Base-by-base conservation (phyloP, 1,140 invertebrate species). In the Lasioglossum albipes region DNA sequence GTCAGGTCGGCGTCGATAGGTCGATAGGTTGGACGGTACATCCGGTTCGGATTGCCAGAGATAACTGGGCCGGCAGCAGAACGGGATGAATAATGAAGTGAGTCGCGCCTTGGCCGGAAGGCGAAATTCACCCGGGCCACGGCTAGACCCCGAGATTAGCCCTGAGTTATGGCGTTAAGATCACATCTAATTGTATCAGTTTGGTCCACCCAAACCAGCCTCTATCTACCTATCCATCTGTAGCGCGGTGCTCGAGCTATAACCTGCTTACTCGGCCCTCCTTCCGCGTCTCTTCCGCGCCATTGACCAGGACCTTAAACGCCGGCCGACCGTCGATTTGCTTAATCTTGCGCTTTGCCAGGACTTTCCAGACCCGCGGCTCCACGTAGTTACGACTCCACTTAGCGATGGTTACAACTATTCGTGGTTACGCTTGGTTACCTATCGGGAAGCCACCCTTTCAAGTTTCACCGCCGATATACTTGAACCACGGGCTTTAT, bases 121-220 rank as follows among this genome's bases (percentile, higher is more conserved):
- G 89, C 87, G 82, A 81, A 85, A 81, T 89, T 86, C 82, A 84
- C 85, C 82, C 81, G 79, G 84, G 87, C 84, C 36, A 82, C 80
- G 84, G 78, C 87, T 80, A 88, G 85, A 91, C 87, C 82, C 87
- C 66, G 87, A 93, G 92, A 93, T 93, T 93, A 93, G 90, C 88
- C 87, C 81, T 93, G 92, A 93, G 89, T 93, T 93, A 93, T 93
- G 90, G 91, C 87, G 89, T 91, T 90, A 90, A 93, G 92, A 93
- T 93, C 91, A 90, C 88, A 93, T 93, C 92, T 93, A 93, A 93
- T 93, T 93, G 91, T 93, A 93, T 93, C 93, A 92, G 91, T 90
- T 88, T 86, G 90, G 84, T 84, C 90, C 89, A 86, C 89, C 88
- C 84, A 68, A 87, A 84, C 85, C 83, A 79, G 72, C 64, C 83